Evolutionary conservation across 2,113 vertebrate species (phyloP).

Genomic region (Tachysurus vachellii): DNA sequence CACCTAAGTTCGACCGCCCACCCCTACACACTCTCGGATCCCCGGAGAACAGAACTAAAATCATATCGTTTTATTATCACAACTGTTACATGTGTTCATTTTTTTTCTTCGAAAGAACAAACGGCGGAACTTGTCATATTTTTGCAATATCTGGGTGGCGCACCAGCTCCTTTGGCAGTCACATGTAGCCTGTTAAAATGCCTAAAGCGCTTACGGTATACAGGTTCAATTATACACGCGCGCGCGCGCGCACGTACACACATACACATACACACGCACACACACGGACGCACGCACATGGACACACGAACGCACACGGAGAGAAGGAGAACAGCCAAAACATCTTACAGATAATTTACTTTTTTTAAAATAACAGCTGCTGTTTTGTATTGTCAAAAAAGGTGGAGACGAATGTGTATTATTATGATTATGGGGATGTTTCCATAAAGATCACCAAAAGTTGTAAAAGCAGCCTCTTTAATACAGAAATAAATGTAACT

Average conservation of each 20-base stretch:
- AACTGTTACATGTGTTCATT: conserved; percentile 21
- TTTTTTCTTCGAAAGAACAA: conserved; percentile 25
- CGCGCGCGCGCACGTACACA: not conserved
- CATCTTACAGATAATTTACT: not conserved
- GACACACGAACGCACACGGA: not conserved
- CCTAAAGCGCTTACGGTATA: not conserved
- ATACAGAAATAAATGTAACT: not conserved
- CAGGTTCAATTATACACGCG: conserved; percentile 8
- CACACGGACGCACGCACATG: not conserved
- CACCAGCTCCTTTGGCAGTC: conserved; percentile 19
- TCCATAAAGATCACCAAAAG: not conserved
- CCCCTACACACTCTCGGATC: conserved; percentile 11
- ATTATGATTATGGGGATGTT: not conserved
- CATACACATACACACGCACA: not conserved
- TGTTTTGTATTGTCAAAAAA: not conserved
- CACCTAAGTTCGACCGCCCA: conserved; percentile 69
- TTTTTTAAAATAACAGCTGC: not conserved
- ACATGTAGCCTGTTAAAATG: conserved; percentile 34
- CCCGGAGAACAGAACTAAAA: conserved; percentile 27
- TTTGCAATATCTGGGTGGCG: conserved; percentile 7
- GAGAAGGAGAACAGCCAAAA: not conserved
- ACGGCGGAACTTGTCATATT: conserved; percentile 26
- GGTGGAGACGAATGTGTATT: not conserved
- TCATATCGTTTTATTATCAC: conserved; percentile 39
- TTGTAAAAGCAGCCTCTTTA: not conserved